These are phyloP conservation scores for Drosophila eugracilis DNA, from an alignment of 1,140 invertebrate genomes.

Conservation along the genomic window DNA sequence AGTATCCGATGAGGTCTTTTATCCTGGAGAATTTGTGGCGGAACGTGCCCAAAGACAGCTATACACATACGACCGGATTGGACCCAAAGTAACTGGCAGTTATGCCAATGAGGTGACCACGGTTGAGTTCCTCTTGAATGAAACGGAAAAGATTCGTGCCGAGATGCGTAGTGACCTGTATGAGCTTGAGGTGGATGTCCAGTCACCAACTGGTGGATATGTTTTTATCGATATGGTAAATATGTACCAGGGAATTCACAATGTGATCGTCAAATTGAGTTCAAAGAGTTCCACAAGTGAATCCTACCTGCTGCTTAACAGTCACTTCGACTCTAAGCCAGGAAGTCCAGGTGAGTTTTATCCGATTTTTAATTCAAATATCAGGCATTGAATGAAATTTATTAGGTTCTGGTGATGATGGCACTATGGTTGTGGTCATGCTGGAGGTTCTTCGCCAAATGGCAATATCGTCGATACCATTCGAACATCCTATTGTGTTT, in stretches of 20 bases:
- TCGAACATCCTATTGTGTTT: constrained; percentile 87
- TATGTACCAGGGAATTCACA: constrained; percentile 89
- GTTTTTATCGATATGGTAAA: constrained; percentile 91
- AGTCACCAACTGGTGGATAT: constrained; percentile 89
- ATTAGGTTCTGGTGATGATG: constrained; percentile 87
- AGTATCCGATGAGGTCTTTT: constrained; percentile 37
- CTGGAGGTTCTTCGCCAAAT: constrained; percentile 90
- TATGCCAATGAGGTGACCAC: constrained; percentile 88
- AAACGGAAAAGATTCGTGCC: constrained; percentile 44
- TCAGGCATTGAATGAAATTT: neutral
- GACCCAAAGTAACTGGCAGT: constrained; percentile 88
- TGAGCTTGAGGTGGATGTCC: constrained; percentile 66
- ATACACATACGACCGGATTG: constrained; percentile 88
- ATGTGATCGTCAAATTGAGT: constrained; percentile 91
- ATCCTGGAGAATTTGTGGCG: constrained; percentile 57
- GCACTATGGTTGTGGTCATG: constrained; percentile 96
- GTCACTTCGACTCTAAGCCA: constrained; percentile 96
- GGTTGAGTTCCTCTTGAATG: constrained; percentile 86
- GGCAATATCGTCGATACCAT: constrained; percentile 45
- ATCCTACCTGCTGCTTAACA: constrained; percentile 93
- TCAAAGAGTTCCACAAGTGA: constrained; percentile 77
- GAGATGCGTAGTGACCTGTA: constrained; percentile 57
- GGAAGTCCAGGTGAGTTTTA: constrained; percentile 86
- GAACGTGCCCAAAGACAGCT: constrained; percentile 85
- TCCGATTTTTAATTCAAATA: neutral